phyloP scores from a whole-genome alignment of 2,797 vertebrate genomes.

The Molossus alvarezi region DNA sequence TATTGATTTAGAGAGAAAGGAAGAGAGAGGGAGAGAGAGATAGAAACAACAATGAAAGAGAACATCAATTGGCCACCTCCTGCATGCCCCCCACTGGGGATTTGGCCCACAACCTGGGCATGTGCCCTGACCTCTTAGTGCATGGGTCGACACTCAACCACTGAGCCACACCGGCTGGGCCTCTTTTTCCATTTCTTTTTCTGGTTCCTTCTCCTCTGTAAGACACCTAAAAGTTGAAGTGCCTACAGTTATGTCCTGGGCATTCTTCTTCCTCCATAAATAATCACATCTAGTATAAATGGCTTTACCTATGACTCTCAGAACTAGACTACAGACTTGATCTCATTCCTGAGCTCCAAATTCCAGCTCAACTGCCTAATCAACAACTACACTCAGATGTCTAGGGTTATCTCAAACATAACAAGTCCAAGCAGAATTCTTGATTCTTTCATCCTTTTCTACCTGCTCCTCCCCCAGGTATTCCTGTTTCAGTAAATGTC shows the following conservation, averaged over 20 bases:
- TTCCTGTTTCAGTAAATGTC: neutral
- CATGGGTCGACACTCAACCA: too few relatives aligned
- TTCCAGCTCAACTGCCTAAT: neutral
- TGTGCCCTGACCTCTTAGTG: too few relatives aligned
- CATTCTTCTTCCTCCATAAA: constrained; percentile 10
- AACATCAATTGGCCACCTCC: too few relatives aligned
- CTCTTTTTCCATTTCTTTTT: constrained; percentile 32
- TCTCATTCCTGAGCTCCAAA: constrained; percentile 44
- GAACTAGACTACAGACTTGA: neutral
- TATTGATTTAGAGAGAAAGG: too few relatives aligned
- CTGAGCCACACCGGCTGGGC: too few relatives aligned
- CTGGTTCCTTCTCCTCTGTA: neutral
- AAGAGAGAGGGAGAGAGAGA: too few relatives aligned
- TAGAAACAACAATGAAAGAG: too few relatives aligned
- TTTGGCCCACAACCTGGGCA: too few relatives aligned
- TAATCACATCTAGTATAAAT: constrained; percentile 16
- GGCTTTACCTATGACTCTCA: constrained; percentile 44
- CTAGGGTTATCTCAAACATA: neutral
- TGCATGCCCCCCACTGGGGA: too few relatives aligned
- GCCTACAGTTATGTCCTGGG: neutral
- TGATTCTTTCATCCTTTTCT: neutral
- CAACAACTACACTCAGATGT: neutral
- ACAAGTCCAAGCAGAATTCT: neutral
- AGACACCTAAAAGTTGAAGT: constrained; percentile 49
- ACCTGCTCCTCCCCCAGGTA: neutral